Percentiles rank a stretch among this genome's conserved stretches.
Evolutionary conservation across 2,113 vertebrate species (phyloP).

Genomic region (Rhombomys opimus): DNA sequence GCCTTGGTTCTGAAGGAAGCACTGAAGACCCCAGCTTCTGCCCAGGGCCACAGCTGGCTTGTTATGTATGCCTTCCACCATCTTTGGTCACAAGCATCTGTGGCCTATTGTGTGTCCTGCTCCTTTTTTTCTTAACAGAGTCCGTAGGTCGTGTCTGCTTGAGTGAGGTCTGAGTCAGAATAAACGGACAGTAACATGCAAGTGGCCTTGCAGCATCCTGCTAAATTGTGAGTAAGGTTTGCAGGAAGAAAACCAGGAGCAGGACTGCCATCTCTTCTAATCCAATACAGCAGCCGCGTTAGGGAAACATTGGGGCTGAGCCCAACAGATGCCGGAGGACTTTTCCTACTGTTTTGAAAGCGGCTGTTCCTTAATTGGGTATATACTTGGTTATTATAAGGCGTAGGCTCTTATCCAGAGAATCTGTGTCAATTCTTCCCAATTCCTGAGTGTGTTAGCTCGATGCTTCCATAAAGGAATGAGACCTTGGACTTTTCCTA

Average conservation of each 20-base stretch:
- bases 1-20: not conserved
- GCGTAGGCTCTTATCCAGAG: not conserved
- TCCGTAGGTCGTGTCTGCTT: not conserved
- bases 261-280: not conserved
- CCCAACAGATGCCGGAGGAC: not conserved
- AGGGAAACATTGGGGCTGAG: not conserved
- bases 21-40: not conserved
- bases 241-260: not conserved
- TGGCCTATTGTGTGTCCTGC: not conserved
- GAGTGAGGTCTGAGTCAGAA: not conserved
- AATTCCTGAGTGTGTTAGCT: not conserved
- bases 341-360: not conserved
- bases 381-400: not conserved
- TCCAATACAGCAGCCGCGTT: not conserved
- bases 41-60: no score
- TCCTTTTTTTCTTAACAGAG: not conserved
- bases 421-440: not conserved
- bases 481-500: not conserved
- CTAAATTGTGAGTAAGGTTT: not conserved
- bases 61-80: not conserved
- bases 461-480: not conserved
- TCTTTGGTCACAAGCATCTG: not conserved
- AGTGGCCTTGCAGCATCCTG: not conserved
- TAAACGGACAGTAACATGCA: not conserved
- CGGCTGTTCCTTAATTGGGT: slow-evolving; percentile 15